Evolutionary conservation across 2,113 vertebrate species (phyloP), one percentile per base, ranked within the genome.

Genomic region (Myiopsitta monachus): DNA sequence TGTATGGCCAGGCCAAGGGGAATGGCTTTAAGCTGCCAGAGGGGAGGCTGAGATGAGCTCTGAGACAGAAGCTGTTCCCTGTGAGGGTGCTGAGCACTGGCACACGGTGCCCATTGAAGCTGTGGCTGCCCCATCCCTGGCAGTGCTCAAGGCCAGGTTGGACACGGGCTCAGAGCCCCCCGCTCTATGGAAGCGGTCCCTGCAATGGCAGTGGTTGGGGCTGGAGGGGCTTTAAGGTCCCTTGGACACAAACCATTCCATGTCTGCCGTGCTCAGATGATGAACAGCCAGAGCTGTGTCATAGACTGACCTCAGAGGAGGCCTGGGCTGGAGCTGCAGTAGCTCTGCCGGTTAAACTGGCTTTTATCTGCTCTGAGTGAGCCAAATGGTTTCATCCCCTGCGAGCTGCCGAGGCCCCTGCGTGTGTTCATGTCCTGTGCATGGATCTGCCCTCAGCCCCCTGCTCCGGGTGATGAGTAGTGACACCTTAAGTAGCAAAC

Each of bases 221-320:
- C 55, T 33, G 55, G 55, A 33, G 11, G 55, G 3, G 55, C 31
- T 22, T 57, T n/a, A 1, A n/a, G 31, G 12, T n/a, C 31, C 19
- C 55, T 57, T 57, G 1, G 1, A 11, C 54, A 3, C 31, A n/a
- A n/a, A 21, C 31, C 19, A 7, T n/a, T 22, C 55, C 33, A 14
- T 31, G 26, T 11, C 31, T 17, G 11, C 18, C 3, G 2, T 1
- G 5, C 55, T 78, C 2, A 4, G n/a, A 16, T 47, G 49, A 21
- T 4, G 18, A 14, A 8, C 3, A 0, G 6, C 17, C 36, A 22
- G 36, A 59, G 33, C 26, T 3, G 3, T 7, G 16, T 16, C 10
- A 1, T 3, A 11, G 46, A 14, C 33, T 13, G 44, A 51, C 4
- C 33, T 15, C 1, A n/a, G 3, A 15, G 39, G 14, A 36, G n/a